These are phyloP conservation scores for Stercorarius parasiticus DNA, from an alignment of 2,113 vertebrate genomes.

Conservation along the genomic window DNA sequence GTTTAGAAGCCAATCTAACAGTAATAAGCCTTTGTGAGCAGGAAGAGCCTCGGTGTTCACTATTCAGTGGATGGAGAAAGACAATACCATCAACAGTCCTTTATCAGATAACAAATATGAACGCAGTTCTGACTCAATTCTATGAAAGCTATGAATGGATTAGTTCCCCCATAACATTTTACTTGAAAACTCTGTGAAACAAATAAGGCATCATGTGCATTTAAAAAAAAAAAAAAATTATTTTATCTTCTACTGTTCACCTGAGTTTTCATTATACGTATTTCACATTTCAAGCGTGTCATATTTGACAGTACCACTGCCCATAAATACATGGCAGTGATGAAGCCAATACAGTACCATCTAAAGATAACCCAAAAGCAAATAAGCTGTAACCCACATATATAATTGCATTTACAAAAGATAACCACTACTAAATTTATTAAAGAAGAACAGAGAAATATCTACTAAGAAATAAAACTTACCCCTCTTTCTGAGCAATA, in stretches of 20 bases:
- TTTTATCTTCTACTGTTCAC: background rate
- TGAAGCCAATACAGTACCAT: background rate
- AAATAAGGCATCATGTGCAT: background rate
- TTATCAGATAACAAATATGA: constrained; percentile 14
- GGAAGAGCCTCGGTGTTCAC: constrained; percentile 2
- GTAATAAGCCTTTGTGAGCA: constrained; percentile 8
- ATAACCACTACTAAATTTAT: background rate
- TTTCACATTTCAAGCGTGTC: background rate
- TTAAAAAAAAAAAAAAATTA: background rate
- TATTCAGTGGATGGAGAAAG: background rate
- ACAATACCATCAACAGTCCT: background rate
- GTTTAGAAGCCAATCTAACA: constrained; percentile 52
- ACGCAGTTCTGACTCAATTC: background rate
- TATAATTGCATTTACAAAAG: background rate
- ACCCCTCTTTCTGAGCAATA: background rate
- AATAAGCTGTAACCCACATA: background rate
- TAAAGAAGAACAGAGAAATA: background rate
- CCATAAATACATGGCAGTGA: background rate
- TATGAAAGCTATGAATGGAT: background rate
- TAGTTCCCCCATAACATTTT: background rate
- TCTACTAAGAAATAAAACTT: background rate
- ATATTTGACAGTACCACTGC: background rate
- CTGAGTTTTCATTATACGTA: background rate
- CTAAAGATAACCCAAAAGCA: background rate
- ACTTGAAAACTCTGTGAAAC: background rate